Evolutionary conservation across 2,888 invertebrate genomes (phyloP), one percentile per base, ranked within the genome.

Genomic region (Chrysomela aeneicollis): DNA sequence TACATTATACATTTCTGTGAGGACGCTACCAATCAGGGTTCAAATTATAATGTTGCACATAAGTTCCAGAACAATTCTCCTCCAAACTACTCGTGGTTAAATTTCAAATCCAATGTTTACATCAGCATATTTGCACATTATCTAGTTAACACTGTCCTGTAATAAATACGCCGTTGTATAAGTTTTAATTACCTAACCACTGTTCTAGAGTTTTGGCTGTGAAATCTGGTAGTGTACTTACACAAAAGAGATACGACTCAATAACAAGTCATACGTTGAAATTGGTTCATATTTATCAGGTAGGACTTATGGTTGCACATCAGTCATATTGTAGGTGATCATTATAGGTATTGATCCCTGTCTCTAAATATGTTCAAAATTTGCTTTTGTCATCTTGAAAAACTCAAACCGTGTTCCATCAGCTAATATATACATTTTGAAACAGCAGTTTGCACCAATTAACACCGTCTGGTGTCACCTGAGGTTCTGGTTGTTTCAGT

Each of bases 51-150:
- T 35, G 32, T 59, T 32, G 37, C 50, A 42, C 47, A 42, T 30
- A 42, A 60, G 51, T 60, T 58, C 47, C 47, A 19, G 26, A 58
- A 47, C 18, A 26, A 19, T 58, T 60, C 58, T 58, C 47, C 47
- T 17, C n/a, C 46, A 47, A 58, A 58, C 59, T 37, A n/a, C 12
- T 26, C 59, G 52, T 15, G 59, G 51, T 60, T 51, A 19, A 60
- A 60, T 52, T 52, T 17, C 46, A 60, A 26, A 51, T 42, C 52
- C 51, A 60, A 51, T 60, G 52, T 52, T 60, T 60, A 42, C 59
- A 35, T 37, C 59, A 22, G 37, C 42, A 52, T 60, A 59, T 59
- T 42, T 60, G 37, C 35, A 52, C 58, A 52, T 52, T 50, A 52
- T 60, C 59, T 18, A 35, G 35, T 21, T 49, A 50, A 32, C 35